Evolutionary conservation across 2,113 vertebrate species (phyloP).

Genomic region (Chelonoidis abingdonii): DNA sequence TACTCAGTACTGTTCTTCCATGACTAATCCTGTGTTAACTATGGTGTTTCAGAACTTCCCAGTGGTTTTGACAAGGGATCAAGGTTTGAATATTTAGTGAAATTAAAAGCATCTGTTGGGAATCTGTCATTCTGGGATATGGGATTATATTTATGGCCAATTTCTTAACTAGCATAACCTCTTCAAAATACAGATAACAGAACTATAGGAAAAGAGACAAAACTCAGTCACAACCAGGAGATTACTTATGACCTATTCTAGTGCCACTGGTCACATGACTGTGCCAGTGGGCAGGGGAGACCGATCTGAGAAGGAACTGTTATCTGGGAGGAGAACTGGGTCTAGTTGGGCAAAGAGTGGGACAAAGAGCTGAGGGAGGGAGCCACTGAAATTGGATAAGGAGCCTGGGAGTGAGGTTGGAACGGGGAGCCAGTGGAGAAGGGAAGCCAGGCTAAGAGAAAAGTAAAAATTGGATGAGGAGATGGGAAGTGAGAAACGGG

Average conservation of each 20-base stretch:
- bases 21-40: not conserved
- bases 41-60: slow-evolving; percentile 25
- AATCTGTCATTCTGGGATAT: not conserved
- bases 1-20: not conserved
- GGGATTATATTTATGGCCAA: not conserved
- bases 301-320: too few species aligned
- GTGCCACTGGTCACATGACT: not conserved
- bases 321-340: not conserved
- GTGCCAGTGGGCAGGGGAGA: too few species aligned
- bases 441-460: not conserved
- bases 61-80: not conserved
- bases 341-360: not conserved
- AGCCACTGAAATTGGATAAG: not conserved
- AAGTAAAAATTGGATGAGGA: too few species aligned
- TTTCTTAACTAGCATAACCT: not conserved
- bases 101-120: not conserved
- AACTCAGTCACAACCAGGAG: not conserved
- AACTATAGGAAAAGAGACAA: not conserved
- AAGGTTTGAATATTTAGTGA: not conserved
- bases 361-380: too few species aligned
- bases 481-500: too few species aligned
- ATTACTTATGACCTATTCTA: not conserved
- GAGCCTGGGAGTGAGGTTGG: not conserved
- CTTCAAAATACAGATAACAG: not conserved
- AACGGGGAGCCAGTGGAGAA: not conserved